Evolutionary conservation across 1,140 invertebrate genomes (phyloP).

Genomic region (Sitodiplosis mosellana): DNA sequence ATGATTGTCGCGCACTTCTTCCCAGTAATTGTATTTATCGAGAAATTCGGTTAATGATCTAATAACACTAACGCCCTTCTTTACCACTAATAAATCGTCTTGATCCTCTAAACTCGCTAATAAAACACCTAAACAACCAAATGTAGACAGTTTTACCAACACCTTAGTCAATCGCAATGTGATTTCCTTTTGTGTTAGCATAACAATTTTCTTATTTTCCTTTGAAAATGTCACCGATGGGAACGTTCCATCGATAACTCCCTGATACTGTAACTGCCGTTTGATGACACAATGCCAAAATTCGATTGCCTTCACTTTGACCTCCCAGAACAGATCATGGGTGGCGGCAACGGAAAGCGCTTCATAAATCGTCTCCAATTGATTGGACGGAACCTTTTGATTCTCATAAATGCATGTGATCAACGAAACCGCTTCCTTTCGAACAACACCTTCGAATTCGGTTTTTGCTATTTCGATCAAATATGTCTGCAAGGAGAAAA

Average conservation of each 20-base stretch:
- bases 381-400: slow-evolving; percentile 32
- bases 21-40: slow-evolving; percentile 32
- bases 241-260: slow-evolving; percentile 59
- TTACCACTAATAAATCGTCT: slow-evolving; percentile 47
- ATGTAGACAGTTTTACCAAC: slow-evolving; percentile 38
- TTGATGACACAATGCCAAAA: slow-evolving; percentile 52
- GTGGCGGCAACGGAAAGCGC: slow-evolving; percentile 41
- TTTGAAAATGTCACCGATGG: slow-evolving; percentile 59
- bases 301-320: slow-evolving; percentile 44
- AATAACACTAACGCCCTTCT: slow-evolving; percentile 34
- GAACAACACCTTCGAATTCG: slow-evolving; percentile 54
- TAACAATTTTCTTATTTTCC: slow-evolving; percentile 54
- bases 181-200: slow-evolving; percentile 44
- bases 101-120: slow-evolving; percentile 44
- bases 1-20: slow-evolving; percentile 21
- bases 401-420: slow-evolving; percentile 44
- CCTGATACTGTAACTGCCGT: slow-evolving; percentile 44
- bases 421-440: slow-evolving; percentile 45
- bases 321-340: slow-evolving; percentile 60
- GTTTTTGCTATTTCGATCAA: slow-evolving; percentile 37
- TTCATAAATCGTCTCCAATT: slow-evolving; percentile 30
- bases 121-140: slow-evolving; percentile 46
- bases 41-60: slow-evolving; percentile 35
- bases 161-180: slow-evolving; percentile 42
- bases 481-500: slow-evolving; percentile 32